Conservation (phyloP, 2,797 vertebrate species). For the Gymnothorax reevesii region DNA sequence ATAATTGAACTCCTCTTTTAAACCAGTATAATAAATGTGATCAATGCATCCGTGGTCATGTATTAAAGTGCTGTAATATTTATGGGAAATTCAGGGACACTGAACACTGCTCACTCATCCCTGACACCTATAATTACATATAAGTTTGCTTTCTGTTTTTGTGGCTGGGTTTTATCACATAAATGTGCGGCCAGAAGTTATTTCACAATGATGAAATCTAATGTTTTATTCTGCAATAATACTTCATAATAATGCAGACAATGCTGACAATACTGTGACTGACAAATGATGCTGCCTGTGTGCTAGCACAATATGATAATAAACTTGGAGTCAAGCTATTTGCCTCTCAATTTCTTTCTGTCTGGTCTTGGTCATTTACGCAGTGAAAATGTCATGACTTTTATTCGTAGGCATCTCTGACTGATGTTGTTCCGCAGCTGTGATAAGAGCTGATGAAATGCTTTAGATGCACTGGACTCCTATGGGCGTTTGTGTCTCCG, state of each 20-base stretch:
- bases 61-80: not conserved
- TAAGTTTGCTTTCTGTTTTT: not conserved
- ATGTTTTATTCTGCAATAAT: not conserved
- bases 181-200: not conserved
- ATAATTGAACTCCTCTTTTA: conserved; percentile 4
- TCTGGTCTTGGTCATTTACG: not conserved
- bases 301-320: not conserved
- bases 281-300: not conserved
- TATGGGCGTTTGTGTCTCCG: too few species aligned
- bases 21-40: not conserved
- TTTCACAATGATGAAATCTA: not conserved
- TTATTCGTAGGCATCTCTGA: not conserved
- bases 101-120: not conserved
- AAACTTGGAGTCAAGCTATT: not conserved
- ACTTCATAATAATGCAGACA: not conserved
- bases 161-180: not conserved
- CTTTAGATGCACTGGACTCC: too few species aligned
- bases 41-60: not conserved
- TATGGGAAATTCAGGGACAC: not conserved
- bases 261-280: not conserved
- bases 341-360: not conserved
- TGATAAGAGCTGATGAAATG: not conserved
- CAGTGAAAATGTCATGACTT: not conserved
- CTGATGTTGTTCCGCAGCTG: not conserved
- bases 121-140: not conserved